phyloP scores from a whole-genome alignment of 2,888 invertebrate genomes.

The Mesorhabditis spiculigera region DNA sequence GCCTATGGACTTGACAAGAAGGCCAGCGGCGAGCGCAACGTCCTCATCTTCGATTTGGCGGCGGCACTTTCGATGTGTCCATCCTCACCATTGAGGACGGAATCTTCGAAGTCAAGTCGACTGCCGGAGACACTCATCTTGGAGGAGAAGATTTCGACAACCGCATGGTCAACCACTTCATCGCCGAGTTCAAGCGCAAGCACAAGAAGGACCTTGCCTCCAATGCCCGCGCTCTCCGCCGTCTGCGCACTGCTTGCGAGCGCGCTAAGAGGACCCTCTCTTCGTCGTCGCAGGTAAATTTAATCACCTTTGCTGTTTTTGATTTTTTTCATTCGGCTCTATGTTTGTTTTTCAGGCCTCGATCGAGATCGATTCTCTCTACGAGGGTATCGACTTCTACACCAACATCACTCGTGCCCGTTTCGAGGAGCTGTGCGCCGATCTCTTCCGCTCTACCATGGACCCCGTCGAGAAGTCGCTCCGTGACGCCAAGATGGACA shows the following conservation, averaged over 20 bases:
- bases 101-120: conserved; percentile 79
- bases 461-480: too few species aligned
- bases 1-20: conserved; percentile 72
- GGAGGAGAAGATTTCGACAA: conserved; percentile 65
- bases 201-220: conserved; percentile 81
- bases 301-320: too few species aligned
- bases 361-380: conserved; percentile 91
- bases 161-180: conserved; percentile 62
- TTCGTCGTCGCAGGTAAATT: conserved; percentile 60
- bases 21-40: conserved; percentile 60
- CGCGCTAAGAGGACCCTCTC: conserved; percentile 69
- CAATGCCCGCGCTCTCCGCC: conserved; percentile 84
- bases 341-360: conserved; percentile 55
- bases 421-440: conserved; percentile 70
- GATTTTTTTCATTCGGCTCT: too few species aligned
- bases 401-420: conserved; percentile 90
- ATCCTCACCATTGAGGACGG: conserved; percentile 90
- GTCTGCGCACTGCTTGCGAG: conserved; percentile 64
- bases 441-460: too few species aligned
- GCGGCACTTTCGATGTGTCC: conserved; percentile 89
- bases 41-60: conserved; percentile 71
- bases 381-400: conserved; percentile 92
- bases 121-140: conserved; percentile 63
- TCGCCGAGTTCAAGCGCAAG: conserved; percentile 64
- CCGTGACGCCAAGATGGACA: conserved; percentile 76